Base-by-base conservation (phyloP, 2,113 vertebrate genomes). In the Mobula birostris region DNA sequence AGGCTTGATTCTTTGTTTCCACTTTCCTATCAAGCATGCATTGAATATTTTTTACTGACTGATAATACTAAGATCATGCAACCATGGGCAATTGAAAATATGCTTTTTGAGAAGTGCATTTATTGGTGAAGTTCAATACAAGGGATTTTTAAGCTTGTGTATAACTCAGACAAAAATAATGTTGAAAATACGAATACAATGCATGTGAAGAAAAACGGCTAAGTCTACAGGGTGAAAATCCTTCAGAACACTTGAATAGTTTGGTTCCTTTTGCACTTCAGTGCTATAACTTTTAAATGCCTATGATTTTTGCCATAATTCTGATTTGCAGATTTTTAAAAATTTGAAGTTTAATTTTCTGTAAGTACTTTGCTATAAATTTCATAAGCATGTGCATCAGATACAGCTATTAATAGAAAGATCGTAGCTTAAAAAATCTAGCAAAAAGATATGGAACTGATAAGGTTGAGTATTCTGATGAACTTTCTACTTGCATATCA, bases 381-480 rank as follows among this genome's bases (percentile, higher is more conserved):
- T 91, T 70, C 88, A n/a, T 70, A 14, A 70, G n/a, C 48, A 56
- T 32, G 29, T 74, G 70, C 40, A 74, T 9, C 91, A 56, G 70
- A 6, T 76, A 74, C 5, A 29, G 5, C 32, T 40, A 74, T 56
- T 66, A 93, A 74, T 56, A 76, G 19, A 90, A 90, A 36, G n/a
- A 93, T 9, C 4, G 0, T 66, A 90, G 17, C 5, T 17, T 90
- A 66, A 4, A 32, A 7, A 68, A 40, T 56, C 66, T 11, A 27
- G 21, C 40, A 56, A 3, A 21, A 19, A 29, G 36, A 48, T 93
- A 12, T 93, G 66, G 70, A 92, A 48, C n/a, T 72, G 32, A 17
- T 92, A 70, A 92, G 72, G 36, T 72, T 92, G 90, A 92, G 68
- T 91, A 70, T 91, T 91, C 88, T 70, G 68, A 93, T 93, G 66